A percentile compares a stretch with the other conserved stretches of the same genome.
Conservation (phyloP, 2,113 vertebrate genomes). For the Rousettus leschenaultii region DNA sequence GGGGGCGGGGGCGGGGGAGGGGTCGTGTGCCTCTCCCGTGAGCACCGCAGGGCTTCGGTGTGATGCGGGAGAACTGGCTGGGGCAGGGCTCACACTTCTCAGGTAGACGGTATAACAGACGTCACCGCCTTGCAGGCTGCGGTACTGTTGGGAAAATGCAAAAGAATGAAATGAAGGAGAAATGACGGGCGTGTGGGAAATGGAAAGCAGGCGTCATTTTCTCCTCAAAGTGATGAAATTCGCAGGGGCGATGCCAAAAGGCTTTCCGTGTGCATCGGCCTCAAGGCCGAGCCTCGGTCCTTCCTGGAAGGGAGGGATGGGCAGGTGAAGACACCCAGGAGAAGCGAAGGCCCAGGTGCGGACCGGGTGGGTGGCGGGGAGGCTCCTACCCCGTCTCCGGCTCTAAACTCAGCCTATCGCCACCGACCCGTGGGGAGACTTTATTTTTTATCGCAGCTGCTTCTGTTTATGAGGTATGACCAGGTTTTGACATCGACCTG, state of each 20-base stretch:
- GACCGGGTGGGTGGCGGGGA: background rate
- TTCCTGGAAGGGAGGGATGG: background rate
- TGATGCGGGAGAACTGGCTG: background rate
- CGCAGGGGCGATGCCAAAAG: background rate
- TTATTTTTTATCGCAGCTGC: background rate
- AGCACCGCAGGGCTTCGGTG: fast-evolving
- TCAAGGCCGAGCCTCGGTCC: background rate
- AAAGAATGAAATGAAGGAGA: background rate
- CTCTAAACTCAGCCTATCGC: background rate
- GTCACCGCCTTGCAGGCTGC: background rate
- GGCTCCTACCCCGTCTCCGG: fast-evolving
- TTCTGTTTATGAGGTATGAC: background rate
- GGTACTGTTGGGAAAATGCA: background rate
- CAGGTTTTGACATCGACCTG: background rate
- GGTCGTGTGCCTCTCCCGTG: fast-evolving
- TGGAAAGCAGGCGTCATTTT: background rate
- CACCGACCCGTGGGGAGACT: background rate
- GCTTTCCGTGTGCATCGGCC: background rate
- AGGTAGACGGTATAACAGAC: background rate
- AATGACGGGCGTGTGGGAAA: background rate
- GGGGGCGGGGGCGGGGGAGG: background rate
- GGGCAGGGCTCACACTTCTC: background rate
- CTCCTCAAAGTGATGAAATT: constrained; percentile 2
- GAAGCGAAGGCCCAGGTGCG: background rate
- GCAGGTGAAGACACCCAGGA: fast-evolving